phyloP scores from a whole-genome alignment of 2,113 vertebrate species.

The Haemorhous mexicanus region DNA sequence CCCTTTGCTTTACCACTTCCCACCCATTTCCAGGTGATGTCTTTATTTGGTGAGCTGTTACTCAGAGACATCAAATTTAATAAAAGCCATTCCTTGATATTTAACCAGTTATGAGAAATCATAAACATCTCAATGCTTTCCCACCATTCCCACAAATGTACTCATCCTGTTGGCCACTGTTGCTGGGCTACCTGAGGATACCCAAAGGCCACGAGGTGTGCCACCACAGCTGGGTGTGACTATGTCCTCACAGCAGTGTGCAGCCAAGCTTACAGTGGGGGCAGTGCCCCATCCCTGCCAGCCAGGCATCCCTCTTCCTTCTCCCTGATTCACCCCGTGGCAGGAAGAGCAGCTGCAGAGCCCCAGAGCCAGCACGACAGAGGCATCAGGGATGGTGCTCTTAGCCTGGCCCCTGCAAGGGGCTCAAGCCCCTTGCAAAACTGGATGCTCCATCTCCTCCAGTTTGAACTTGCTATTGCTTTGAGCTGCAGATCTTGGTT shows the following conservation, averaged over 20 bases:
- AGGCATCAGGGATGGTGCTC: not conserved
- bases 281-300: not conserved
- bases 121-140: not conserved
- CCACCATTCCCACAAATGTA: not conserved
- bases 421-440: not conserved
- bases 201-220: not conserved
- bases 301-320: not conserved
- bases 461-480: not conserved
- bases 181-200: rapidly evolving
- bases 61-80: not conserved
- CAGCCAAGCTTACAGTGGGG: not conserved
- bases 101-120: not conserved
- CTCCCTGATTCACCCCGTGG: rapidly evolving
- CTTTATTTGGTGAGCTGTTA: not conserved
- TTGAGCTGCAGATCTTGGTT: not conserved
- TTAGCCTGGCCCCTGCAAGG: too few species aligned
- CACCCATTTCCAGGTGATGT: not conserved
- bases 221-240: not conserved
- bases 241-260: not conserved
- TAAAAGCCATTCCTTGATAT: not conserved
- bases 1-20: not conserved
- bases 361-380: rapidly evolving
- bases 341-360: not conserved
- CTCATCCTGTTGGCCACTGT: not conserved
- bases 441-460: not conserved